These are phyloP conservation scores for Gymnobelideus leadbeateri DNA, from an alignment of 2,113 vertebrate species.

Conservation along the genomic window DNA sequence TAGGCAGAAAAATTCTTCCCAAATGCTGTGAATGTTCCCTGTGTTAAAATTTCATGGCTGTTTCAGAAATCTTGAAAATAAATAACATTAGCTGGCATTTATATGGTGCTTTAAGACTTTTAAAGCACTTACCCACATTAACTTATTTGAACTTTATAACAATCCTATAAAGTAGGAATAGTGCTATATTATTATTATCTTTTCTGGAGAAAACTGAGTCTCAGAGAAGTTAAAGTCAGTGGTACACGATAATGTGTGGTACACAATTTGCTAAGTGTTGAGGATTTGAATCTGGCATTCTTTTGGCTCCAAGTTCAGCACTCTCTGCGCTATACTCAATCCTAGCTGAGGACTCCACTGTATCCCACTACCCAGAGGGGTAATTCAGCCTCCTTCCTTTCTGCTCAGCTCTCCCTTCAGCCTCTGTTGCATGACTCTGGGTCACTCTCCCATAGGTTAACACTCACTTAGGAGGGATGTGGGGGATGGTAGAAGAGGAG, in stretches of 20 bases:
- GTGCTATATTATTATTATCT: not conserved
- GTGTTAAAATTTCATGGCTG: constrained; percentile 12
- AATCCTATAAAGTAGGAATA: not conserved
- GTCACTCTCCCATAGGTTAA: not conserved
- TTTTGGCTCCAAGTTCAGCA: not conserved
- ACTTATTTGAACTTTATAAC: not conserved
- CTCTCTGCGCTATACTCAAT: not conserved
- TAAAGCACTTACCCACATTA: not conserved
- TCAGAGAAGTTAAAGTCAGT: not conserved
- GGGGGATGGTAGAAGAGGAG: not conserved
- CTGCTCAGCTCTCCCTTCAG: not conserved
- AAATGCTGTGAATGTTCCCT: constrained; percentile 1
- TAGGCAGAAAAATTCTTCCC: not conserved
- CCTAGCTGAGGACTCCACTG: not conserved
- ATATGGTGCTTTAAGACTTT: not conserved
- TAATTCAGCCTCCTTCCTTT: not conserved
- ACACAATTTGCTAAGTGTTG: not conserved
- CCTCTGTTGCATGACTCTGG: not conserved
- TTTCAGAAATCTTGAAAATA: constrained; percentile 38
- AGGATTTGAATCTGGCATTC: not conserved
- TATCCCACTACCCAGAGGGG: not conserved
- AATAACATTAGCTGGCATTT: not conserved
- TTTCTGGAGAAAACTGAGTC: not conserved
- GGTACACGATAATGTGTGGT: not conserved
- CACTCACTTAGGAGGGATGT: not conserved